These are phyloP conservation scores for Euproctis similis DNA, from an alignment of 2,888 invertebrate genomes.

Conservation along the genomic window DNA sequence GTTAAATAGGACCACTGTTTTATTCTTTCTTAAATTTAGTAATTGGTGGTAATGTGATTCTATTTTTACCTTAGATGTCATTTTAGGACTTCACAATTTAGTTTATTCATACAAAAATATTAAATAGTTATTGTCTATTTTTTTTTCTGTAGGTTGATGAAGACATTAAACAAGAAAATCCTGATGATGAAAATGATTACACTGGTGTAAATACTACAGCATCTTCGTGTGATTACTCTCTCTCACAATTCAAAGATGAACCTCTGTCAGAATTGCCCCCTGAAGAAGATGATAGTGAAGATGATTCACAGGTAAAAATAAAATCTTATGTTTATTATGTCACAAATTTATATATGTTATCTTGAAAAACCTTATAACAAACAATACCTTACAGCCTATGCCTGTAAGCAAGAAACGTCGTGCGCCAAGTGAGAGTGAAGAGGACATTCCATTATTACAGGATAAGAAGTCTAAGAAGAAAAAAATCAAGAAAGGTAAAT, in stretches of 20 bases:
- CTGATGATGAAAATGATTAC: slow-evolving; percentile 60
- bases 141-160: slow-evolving; percentile 39
- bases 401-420: slow-evolving; percentile 35
- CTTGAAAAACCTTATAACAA: too few species aligned
- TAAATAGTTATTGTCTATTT: background rate
- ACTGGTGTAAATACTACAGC: slow-evolving; percentile 68
- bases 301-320: slow-evolving; percentile 83
- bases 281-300: slow-evolving; percentile 81
- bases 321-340: too few species aligned
- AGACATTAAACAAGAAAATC: slow-evolving; percentile 63
- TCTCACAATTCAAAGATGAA: slow-evolving; percentile 81
- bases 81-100: too few species aligned
- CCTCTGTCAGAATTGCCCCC: slow-evolving; percentile 61
- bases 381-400: too few species aligned
- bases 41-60: too few species aligned
- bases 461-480: slow-evolving; percentile 82
- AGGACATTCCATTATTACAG: slow-evolving; percentile 82
- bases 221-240: slow-evolving; percentile 83
- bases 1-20: too few species aligned
- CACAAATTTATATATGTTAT: too few species aligned
- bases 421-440: slow-evolving; percentile 78
- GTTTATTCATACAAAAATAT: too few species aligned
- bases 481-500: slow-evolving; percentile 74
- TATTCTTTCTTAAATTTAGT: too few species aligned
- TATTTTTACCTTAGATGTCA: too few species aligned